Evolutionary conservation across 92 coral and sea anemone genomes (phyloP), one percentile per base, ranked within the genome.

Genomic region (Metridium senile): DNA sequence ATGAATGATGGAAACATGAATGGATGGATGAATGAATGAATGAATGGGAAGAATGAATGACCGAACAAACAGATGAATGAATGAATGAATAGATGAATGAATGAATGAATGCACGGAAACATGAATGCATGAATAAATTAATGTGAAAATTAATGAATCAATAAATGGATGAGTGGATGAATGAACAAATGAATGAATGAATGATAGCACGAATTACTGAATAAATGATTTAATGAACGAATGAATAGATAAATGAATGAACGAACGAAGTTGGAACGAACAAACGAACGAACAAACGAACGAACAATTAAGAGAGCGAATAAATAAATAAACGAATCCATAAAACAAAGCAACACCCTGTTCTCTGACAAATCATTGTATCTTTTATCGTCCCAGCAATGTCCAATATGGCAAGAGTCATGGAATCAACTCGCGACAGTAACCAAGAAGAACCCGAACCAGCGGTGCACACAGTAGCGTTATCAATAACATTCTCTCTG

Each of bases 111-210:
- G 61, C 2, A 54, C 17, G 61, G 23, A 54, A 2, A 9, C 11
- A 26, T 59, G 66, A 59, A 59, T 59, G 66, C 4, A 59, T 59
- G 66, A 59, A 59, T 59, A 8, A 59, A 59, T 59, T 22, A 22
- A 59, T 20, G 61, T 9, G n/a, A 16, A 10, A 19, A 20, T 54
- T 16, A 54, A 54, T 54, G n/a, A n/a, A 9, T 54, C 25, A 54
- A 54, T 16, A 59, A 59, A 59, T n/a, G n/a, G n/a, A 13, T 3
- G 3, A 13, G 17, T 3, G 17, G 25, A 20, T 54, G 59, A 16
- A 16, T 54, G 20, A 54, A 10, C 17, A 6, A 19, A 54, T 54
- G 21, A 54, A 54, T 20, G 20, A 20, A 54, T 54, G 61, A 54
- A 20, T 54, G 61, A 21, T 3, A 3, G 61, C 2, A 54, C 17